Evolutionary conservation across 2,888 invertebrate species (phyloP), one percentile per base, ranked within the genome.

Genomic region (Hirtodrosophila cameraria): DNA sequence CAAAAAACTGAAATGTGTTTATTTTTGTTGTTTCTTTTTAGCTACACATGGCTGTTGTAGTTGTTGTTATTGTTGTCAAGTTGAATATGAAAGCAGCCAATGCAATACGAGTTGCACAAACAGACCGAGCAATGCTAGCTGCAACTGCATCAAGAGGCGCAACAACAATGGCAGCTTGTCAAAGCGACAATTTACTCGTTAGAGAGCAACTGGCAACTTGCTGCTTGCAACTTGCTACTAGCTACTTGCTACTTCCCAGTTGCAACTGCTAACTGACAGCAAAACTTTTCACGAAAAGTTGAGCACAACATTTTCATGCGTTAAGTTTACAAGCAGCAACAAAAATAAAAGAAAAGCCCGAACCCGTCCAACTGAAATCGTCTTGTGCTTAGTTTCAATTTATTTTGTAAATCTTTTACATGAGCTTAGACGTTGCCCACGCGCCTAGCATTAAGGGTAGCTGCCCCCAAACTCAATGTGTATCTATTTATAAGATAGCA

Each of bases 121-220:
- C 53, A 50, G 46, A 71, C 42, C 18, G 52, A 16, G 36, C 31
- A 54, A 54, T 59, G 49, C 53, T n/a, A n/a, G n/a, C n/a, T n/a
- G n/a, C n/a, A n/a, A n/a, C n/a, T 59, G 49, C 66, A 72, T 46
- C 54, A 64, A 31, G 41, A 25, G 48, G 53, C 46, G 38, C 27
- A 48, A 41, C 15, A 28, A 57, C 33, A 42, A 36, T 53, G 42
- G 33, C 52, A 57, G 13, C 75, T 68, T 78, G 82, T 81, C 82
- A 84, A 79, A 79, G 78, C 82, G 85, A 82, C 86, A 80, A 80
- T 82, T 85, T 78, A 79, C 75, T 82, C 63, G 82, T 82, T 78
- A 67, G 42, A 60, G 36, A 16, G 43, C 12, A 23, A 28, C n/a
- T 13, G 3, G 35, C 35, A 78, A 70, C 50, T 75, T 42, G 62